Evolutionary conservation across 2,113 vertebrate species (phyloP).

Genomic region (Toxostoma redivivum): DNA sequence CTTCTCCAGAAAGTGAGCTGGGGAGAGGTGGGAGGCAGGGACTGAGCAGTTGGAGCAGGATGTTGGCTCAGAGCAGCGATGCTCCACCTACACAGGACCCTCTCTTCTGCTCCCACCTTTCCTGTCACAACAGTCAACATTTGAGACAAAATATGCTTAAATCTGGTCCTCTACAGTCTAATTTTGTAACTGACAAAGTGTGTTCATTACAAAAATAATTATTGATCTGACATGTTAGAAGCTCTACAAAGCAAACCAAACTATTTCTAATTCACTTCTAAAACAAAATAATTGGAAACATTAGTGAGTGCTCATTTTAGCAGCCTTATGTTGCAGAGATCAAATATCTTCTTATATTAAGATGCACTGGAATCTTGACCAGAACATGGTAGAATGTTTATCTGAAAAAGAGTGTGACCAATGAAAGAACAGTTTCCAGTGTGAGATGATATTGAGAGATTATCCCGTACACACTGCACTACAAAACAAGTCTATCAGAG

Average conservation of each 20-base stretch:
- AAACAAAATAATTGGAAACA: not conserved
- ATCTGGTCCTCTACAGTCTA: not conserved
- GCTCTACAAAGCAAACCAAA: not conserved
- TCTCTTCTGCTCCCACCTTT: not conserved
- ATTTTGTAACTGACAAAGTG: not conserved
- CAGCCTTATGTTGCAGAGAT: not conserved
- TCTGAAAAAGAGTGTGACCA: not conserved
- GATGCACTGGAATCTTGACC: not conserved
- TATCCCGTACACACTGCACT: not conserved
- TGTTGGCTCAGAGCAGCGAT: not conserved
- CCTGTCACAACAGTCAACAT: not conserved
- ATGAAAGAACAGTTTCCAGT: not conserved
- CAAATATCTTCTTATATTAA: not conserved
- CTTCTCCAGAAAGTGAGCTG: not conserved
- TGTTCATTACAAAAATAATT: not conserved
- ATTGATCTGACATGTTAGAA: not conserved
- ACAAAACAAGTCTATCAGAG: not conserved
- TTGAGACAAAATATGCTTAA: not conserved
- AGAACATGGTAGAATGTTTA: not conserved
- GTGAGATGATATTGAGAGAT: not conserved
- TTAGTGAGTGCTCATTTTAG: not conserved
- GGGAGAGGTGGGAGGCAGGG: not conserved
- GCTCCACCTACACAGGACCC: accelerated
- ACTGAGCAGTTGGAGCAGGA: not conserved
- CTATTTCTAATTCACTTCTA: not conserved